Percentiles rank a stretch among this genome's conserved stretches.
Conservation (phyloP, 1,140 invertebrate species). For the Uloborus diversus region DNA sequence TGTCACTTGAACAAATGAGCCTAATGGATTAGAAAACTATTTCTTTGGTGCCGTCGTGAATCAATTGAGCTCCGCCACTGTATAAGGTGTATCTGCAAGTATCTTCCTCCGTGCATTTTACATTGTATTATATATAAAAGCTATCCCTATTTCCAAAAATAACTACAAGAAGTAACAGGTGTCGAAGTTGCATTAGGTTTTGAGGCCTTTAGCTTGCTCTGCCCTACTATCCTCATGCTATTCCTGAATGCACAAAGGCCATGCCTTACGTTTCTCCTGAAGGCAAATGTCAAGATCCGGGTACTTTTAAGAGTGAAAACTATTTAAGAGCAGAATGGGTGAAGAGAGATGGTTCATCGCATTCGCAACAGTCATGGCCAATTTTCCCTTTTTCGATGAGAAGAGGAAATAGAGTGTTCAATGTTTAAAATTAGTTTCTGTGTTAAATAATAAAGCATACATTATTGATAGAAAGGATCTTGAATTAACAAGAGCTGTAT, state of each 20-base stretch:
- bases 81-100: background rate
- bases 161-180: background rate
- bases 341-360: background rate
- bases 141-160: constrained; percentile 9
- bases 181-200: background rate
- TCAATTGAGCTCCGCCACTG: too few relatives aligned
- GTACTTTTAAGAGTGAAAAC: constrained; percentile 5
- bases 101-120: background rate
- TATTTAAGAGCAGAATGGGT: background rate
- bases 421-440: too few relatives aligned
- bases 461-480: too few relatives aligned
- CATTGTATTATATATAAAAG: background rate
- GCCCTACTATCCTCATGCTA: background rate
- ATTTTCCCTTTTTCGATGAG: too few relatives aligned
- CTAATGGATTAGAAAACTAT: too few relatives aligned
- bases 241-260: background rate
- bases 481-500: too few relatives aligned
- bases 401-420: too few relatives aligned
- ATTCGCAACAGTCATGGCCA: too few relatives aligned
- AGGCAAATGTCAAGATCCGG: background rate
- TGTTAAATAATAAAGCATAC: too few relatives aligned
- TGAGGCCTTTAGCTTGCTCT: background rate
- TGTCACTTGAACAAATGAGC: background rate
- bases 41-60: too few relatives aligned
- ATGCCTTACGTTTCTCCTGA: background rate